Conservation (phyloP, 2,888 invertebrate species). For the Doris montereyensis region DNA sequence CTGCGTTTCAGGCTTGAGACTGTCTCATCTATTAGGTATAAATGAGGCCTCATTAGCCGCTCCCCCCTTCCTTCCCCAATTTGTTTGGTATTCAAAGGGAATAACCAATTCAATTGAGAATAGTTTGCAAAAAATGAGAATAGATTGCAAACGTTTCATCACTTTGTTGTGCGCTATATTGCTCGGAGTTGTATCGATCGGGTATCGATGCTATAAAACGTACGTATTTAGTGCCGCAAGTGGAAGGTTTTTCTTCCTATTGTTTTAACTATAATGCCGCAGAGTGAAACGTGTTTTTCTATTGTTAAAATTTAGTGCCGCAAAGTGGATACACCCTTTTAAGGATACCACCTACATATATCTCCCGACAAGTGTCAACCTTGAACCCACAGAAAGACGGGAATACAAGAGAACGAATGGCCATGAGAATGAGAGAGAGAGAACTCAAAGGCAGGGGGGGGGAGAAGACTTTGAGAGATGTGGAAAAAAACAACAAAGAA, state of each 20-base stretch:
- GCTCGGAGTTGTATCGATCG: constrained; percentile 8
- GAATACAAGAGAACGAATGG: neutral
- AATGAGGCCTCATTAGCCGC: constrained; percentile 1
- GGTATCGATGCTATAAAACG: no score
- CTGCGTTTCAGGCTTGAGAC: no score
- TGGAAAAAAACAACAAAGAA: no score
- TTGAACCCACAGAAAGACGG: constrained; percentile 28
- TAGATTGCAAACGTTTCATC: constrained; percentile 9
- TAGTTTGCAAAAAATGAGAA: no score
- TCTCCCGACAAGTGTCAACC: no score
- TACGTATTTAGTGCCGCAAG: constrained; percentile 11
- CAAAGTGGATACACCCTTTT: constrained; percentile 7
- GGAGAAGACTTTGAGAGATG: no score
- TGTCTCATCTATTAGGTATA: constrained; percentile 5
- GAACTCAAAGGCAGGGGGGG: no score
- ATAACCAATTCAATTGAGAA: constrained; percentile 10
- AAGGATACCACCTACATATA: no score
- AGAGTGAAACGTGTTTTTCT: constrained; percentile 1
- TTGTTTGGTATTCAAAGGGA: neutral
- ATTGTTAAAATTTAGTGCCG: constrained; percentile 11
- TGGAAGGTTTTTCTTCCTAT: constrained; percentile 11
- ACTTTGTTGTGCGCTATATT: constrained; percentile 14
- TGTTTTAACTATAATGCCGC: constrained; percentile 3
- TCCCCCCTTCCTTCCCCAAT: neutral
- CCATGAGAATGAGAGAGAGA: neutral